Evolutionary conservation across 1,140 invertebrate species (phyloP).

Genomic region (Orius insidiosus): DNA sequence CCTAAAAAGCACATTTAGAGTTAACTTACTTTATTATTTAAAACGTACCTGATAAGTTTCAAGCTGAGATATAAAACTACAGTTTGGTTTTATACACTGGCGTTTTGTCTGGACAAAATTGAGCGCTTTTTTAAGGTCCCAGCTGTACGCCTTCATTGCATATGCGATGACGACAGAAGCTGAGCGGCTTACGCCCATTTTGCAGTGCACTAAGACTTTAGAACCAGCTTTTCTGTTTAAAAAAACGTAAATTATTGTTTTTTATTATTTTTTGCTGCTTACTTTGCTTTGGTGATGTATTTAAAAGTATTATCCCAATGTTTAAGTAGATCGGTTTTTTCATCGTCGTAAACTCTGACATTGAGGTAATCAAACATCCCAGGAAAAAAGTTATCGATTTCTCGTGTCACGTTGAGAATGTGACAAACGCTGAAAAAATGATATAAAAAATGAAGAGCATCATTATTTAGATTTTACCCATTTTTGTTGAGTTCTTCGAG

Average conservation of each 20-base stretch:
- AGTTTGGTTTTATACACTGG: constrained; percentile 89
- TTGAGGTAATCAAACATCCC: constrained; percentile 92
- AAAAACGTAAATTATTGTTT: too few relatives aligned
- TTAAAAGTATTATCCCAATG: constrained; percentile 96
- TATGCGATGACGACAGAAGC: constrained; percentile 96
- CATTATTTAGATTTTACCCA: too few relatives aligned
- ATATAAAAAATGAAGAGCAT: too few relatives aligned
- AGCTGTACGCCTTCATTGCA: constrained; percentile 93
- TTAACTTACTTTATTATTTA: too few relatives aligned
- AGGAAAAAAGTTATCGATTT: constrained; percentile 98
- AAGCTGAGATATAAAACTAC: constrained; percentile 81
- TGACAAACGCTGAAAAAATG: constrained; percentile 61
- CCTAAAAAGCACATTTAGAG: too few relatives aligned
- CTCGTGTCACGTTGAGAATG: constrained; percentile 92
- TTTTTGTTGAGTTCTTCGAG: constrained; percentile 90
- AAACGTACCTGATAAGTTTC: constrained; percentile 95
- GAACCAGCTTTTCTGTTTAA: constrained; percentile 53
- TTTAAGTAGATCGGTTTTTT: constrained; percentile 86
- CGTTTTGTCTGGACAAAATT: constrained; percentile 79
- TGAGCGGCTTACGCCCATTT: constrained; percentile 96
- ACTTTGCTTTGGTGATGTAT: constrained; percentile 86
- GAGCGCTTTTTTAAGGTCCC: constrained; percentile 76
- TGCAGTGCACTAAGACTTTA: constrained; percentile 92
- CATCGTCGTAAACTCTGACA: constrained; percentile 90
- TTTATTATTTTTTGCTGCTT: constrained; percentile 20